phyloP scores from a whole-genome alignment of 2,888 invertebrate species.

The Hydropsyche betteni region DNA sequence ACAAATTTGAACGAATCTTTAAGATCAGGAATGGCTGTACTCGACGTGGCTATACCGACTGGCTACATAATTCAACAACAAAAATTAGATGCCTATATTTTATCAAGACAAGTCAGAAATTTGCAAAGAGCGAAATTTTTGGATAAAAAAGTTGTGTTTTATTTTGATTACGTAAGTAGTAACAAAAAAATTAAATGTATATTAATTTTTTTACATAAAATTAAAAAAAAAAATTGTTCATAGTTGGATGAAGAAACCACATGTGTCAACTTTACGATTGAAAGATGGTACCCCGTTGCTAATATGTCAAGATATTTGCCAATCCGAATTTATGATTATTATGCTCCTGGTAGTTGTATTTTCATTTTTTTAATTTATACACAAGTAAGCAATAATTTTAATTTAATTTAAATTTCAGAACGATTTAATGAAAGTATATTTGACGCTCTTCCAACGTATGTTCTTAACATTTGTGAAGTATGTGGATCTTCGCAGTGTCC shows the following conservation, averaged over 20 bases:
- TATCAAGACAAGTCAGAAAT: slow-evolving; percentile 79
- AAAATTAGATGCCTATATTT: slow-evolving; percentile 84
- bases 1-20: slow-evolving; percentile 78
- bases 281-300: slow-evolving; percentile 95
- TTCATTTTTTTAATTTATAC: slow-evolving; percentile 10
- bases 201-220: neutral
- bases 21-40: slow-evolving; percentile 86
- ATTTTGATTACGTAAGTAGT: slow-evolving; percentile 86
- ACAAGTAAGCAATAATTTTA: slow-evolving; percentile 38
- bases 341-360: slow-evolving; percentile 80
- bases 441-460: slow-evolving; percentile 85
- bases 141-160: slow-evolving; percentile 86
- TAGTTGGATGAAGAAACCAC: slow-evolving; percentile 82
- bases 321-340: slow-evolving; percentile 92
- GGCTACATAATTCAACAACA: slow-evolving; percentile 93
- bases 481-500: slow-evolving; percentile 95
- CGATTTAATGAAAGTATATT: slow-evolving; percentile 93
- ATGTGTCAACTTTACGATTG: slow-evolving; percentile 91
- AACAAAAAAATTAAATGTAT: neutral
- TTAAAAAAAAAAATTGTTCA: slow-evolving; percentile 47
- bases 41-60: slow-evolving; percentile 88
- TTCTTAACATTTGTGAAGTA: slow-evolving; percentile 91
- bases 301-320: slow-evolving; percentile 95
- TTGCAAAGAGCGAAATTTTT: slow-evolving; percentile 86
- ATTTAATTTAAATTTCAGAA: slow-evolving; percentile 67